Percentiles rank a stretch among this genome's conserved stretches.
phyloP scores from a whole-genome alignment of 2,888 invertebrate species.

The Eledona agricola region DNA sequence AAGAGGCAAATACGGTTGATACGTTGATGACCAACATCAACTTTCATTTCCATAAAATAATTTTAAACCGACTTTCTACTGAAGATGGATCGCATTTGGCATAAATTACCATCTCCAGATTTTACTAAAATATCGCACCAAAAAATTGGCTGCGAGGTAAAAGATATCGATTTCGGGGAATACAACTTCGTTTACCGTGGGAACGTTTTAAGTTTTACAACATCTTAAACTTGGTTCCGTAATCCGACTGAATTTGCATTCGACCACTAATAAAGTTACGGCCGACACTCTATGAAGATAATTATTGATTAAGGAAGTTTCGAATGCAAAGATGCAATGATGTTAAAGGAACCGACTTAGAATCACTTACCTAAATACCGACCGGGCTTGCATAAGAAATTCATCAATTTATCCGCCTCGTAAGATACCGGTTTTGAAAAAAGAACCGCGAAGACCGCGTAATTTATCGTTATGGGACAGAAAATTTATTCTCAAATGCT shows the following conservation, averaged over 20 bases:
- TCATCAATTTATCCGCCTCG: slow-evolving; percentile 27
- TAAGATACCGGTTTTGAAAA: slow-evolving; percentile 19
- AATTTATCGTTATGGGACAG: background rate
- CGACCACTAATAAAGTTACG: slow-evolving; percentile 12
- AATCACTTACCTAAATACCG: slow-evolving; percentile 34
- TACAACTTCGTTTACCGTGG: slow-evolving; percentile 36
- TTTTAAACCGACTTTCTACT: slow-evolving; percentile 51
- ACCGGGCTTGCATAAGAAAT: slow-evolving; percentile 34
- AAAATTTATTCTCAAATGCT: slow-evolving; percentile 15
- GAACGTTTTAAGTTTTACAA: slow-evolving; percentile 29
- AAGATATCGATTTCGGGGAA: slow-evolving; percentile 34
- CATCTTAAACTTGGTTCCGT: slow-evolving; percentile 10
- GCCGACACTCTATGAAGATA: slow-evolving; percentile 12
- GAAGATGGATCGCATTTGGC: slow-evolving; percentile 40
- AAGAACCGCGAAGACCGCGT: slow-evolving; percentile 9
- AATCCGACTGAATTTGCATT: slow-evolving; percentile 31
- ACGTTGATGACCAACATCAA: slow-evolving; percentile 45
- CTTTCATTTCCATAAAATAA: slow-evolving; percentile 56
- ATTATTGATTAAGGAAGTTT: slow-evolving; percentile 16
- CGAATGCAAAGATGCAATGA: slow-evolving; percentile 23
- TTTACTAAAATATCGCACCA: slow-evolving; percentile 6
- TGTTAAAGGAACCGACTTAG: slow-evolving; percentile 16
- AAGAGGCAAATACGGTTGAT: slow-evolving; percentile 39
- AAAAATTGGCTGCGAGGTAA: no score
- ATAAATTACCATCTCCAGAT: background rate